Evolutionary conservation across 2,797 vertebrate species (phyloP), one percentile per base, ranked within the genome.

Genomic region (Coendou prehensilis): DNA sequence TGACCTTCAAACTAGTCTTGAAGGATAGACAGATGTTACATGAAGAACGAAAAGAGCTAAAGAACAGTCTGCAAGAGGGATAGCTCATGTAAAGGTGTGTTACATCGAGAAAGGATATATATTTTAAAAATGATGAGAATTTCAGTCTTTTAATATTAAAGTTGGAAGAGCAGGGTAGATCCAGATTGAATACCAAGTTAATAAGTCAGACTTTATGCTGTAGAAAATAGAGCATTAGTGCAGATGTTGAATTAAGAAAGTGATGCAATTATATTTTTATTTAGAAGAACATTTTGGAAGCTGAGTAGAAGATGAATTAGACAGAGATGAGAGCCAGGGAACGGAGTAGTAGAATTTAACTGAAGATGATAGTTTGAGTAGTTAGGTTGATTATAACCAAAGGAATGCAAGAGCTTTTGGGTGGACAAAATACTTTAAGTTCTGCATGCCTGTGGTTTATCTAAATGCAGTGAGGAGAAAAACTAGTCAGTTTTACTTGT

Each of bases 111-210:
- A 87, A 93, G 20, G n/a, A 33, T 13, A 2, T 47, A 4, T 84
- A 10, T 94, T 94, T 6, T 94, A 76, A 88, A 84, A 87, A 80
- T 93, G 71, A 71, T 73, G 54, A 90, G 61, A 87, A 52, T 41
- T 92, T 87, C 20, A 78, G 10, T 80, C 45, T 87, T 95, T 90
- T 87, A 84, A 80, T 61, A 28, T 54, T 90, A 9, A 90, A 80
- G 23, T 82, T 91, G 78, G 37, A 89, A 76, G 33, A 92, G 67
- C 22, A 82, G 14, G 26, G 26, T 87, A 45, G 37, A 54, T 22
- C 75, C 78, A 93, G 28, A 80, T 87, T 91, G 37, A 91, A 61
- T 95, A 88, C 50, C 54, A 83, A 84, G 14, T 87, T 83, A 88
- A 61, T 84, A 63, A 87, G 50, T 81, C 78, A 17, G 45, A 84